Base-by-base conservation (phyloP, 2,113 vertebrate genomes). In the pig (Sus scrofa) region DNA sequence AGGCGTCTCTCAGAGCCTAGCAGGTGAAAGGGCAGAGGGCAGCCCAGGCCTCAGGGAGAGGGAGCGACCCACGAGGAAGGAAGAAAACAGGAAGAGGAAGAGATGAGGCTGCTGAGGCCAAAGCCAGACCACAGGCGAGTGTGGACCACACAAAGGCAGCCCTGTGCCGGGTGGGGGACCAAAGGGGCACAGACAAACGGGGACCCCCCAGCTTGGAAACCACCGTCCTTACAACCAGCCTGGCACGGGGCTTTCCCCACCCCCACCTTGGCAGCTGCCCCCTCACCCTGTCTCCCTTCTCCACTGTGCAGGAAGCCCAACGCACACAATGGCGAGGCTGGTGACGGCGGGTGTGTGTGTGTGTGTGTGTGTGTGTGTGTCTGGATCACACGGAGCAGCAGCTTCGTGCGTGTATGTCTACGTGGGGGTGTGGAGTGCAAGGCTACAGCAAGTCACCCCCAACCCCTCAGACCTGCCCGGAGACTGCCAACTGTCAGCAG, bases 51-150 rank as follows among this genome's bases (percentile, higher is more conserved):
- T 96, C 78, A 19, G 37, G 90, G 60, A 95, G 77, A 81, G 44
- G 75, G 95, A 91, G 89, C 95, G 56, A 32, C 83, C 91, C 71
- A 85, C 12, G 18, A 79, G 96, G 96, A 97, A 98, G 97, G 96
- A 96, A 97, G 97, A 96, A 97, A 96, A 96, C 96, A 97, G 97
- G 97, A 98, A 97, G 94, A 96, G 97, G 96, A 97, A 97, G 96
- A 94, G 95, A 97, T 78, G 96, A 92, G 94, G 82, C 70, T 84
- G 63, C 86, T 5, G 15, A 85, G 94, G 89, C 89, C 95, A 73
- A 89, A 82, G 91, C 95, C 96, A 94, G 95, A 98, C 97, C 97
- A 96, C 97, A 98, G 84, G 65, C 93, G 91, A 85, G 56, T 85
- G 52, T 63, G 95, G 96, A 91, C 89, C 63, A 91, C 39, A 97